A percentile compares a stretch with the other conserved stretches of the same genome.
Evolutionary conservation across 2,113 vertebrate species (phyloP).

Genomic region (Herpailurus yagouaroundi): DNA sequence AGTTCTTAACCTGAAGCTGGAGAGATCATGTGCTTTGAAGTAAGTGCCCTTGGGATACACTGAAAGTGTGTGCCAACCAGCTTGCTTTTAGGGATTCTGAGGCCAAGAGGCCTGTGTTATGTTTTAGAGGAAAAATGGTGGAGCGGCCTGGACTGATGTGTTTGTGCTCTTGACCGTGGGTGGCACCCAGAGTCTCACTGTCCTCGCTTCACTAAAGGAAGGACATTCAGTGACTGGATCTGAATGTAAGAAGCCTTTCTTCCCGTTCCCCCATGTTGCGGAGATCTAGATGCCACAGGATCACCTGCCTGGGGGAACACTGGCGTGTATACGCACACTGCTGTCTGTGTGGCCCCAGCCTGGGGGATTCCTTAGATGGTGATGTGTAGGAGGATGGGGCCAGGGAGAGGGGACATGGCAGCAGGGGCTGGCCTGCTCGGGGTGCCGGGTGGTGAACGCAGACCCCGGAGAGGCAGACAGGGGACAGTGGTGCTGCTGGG

Average conservation of each 20-base stretch:
- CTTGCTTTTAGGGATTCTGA: background rate
- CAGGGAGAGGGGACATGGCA: background rate
- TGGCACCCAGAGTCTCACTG: background rate
- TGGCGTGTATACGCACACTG: too few species aligned
- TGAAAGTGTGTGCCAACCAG: background rate
- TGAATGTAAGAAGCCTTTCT: background rate
- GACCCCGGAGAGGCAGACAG: background rate
- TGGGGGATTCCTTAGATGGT: background rate
- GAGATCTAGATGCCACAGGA: background rate
- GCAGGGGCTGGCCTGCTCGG: background rate
- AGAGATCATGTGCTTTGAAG: background rate
- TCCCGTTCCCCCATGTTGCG: background rate
- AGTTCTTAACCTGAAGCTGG: background rate
- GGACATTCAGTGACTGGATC: background rate
- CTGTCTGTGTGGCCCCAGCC: background rate
- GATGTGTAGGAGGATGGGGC: background rate
- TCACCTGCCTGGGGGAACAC: background rate
- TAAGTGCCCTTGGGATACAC: background rate
- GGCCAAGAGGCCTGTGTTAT: background rate
- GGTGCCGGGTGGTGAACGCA: rapidly evolving
- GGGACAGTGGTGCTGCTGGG: background rate
- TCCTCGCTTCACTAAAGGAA: background rate
- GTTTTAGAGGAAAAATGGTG: background rate
- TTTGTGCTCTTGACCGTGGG: background rate
- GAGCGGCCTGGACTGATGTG: background rate